Percentiles rank a stretch among this genome's conserved stretches.
Evolutionary conservation across 2,888 invertebrate species (phyloP).

Genomic region (Amiota communis): DNA sequence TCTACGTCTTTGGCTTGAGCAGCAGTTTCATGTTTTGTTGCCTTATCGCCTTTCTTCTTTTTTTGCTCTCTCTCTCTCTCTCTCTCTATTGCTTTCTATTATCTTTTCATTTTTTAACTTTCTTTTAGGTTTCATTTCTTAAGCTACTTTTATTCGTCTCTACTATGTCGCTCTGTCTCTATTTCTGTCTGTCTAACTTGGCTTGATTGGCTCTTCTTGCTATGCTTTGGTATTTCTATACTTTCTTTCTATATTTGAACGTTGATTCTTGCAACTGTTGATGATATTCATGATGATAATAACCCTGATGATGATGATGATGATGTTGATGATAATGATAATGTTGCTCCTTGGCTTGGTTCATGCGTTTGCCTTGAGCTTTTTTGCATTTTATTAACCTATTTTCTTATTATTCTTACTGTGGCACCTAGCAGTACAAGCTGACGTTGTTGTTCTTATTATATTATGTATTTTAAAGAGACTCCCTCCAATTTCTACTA

Average conservation of each 20-base stretch:
- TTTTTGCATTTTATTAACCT: conserved; percentile 66
- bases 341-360: conserved; percentile 40
- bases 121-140: not conserved
- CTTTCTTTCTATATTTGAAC: not conserved
- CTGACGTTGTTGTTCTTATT: conserved; percentile 5
- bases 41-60: not conserved
- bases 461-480: conserved; percentile 2
- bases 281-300: not conserved
- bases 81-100: not conserved
- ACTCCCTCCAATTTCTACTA: conserved; percentile 35
- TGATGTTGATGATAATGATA: conserved; percentile 50
- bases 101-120: not conserved
- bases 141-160: not conserved
- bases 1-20: too few species aligned
- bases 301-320: not conserved
- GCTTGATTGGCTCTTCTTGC: conserved; percentile 22
- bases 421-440: conserved; percentile 12
- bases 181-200: not conserved
- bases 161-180: not conserved
- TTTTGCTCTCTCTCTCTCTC: not conserved
- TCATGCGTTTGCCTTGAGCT: conserved; percentile 46
- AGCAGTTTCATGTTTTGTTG: too few species aligned
- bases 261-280: not conserved
- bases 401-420: conserved; percentile 40
- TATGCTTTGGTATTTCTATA: not conserved